These are phyloP conservation scores for Erebia epiphron DNA, from an alignment of 2,888 invertebrate species.

Conservation along the genomic window DNA sequence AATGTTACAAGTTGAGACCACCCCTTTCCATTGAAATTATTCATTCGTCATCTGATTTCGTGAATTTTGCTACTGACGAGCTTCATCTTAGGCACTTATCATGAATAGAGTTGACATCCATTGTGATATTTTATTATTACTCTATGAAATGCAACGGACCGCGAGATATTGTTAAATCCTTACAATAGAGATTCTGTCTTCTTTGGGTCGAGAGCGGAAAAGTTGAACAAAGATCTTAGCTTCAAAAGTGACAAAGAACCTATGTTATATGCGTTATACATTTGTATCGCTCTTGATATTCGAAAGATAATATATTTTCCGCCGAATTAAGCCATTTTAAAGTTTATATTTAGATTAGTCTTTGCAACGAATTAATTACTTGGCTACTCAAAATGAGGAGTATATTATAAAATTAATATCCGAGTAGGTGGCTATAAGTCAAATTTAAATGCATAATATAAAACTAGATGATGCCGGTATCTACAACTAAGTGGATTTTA, in stretches of 20 bases:
- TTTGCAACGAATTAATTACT: not conserved
- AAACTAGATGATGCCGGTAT: too few relatives aligned
- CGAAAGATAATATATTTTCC: slow-evolving; percentile 12
- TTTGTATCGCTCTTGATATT: slow-evolving; percentile 19
- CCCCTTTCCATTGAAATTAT: slow-evolving; percentile 59
- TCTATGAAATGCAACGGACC: slow-evolving; percentile 76
- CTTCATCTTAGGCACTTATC: slow-evolving; percentile 74
- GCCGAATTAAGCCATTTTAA: not conserved
- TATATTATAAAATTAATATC: too few relatives aligned
- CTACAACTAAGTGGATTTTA: too few relatives aligned
- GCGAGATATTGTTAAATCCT: slow-evolving; percentile 78
- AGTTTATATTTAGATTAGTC: not conserved
- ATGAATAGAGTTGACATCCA: slow-evolving; percentile 80
- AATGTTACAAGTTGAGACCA: slow-evolving; percentile 56
- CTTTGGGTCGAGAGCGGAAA: slow-evolving; percentile 75
- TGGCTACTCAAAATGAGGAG: not conserved
- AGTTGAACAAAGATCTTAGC: slow-evolving; percentile 72
- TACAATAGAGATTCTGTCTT: slow-evolving; percentile 76
- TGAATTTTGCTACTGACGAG: slow-evolving; percentile 73
- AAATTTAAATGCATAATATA: too few relatives aligned
- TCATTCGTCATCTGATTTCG: slow-evolving; percentile 69
- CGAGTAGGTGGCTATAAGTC: too few relatives aligned
- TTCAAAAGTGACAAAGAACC: slow-evolving; percentile 55
- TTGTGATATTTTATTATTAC: slow-evolving; percentile 81
- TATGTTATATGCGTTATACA: slow-evolving; percentile 28